Evolutionary conservation across 2,797 vertebrate species (phyloP).

Genomic region (Amazonetta brasiliensis): DNA sequence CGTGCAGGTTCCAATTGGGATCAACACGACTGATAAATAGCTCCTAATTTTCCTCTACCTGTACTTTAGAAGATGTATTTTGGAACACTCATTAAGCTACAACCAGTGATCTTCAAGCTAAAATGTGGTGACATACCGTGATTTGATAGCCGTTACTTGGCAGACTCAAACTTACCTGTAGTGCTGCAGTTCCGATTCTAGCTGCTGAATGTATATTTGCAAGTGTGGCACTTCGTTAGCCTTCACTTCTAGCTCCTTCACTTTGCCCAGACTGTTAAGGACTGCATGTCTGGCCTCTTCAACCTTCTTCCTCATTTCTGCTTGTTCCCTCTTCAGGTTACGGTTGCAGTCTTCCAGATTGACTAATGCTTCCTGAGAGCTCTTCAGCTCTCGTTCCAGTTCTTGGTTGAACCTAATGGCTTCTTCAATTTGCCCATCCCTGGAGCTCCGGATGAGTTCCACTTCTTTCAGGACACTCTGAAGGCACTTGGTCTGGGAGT

Average conservation of each 20-base stretch:
- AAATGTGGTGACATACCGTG: background rate
- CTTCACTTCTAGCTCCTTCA: conserved; percentile 90
- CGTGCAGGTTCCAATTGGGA: background rate
- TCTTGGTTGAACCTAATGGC: conserved; percentile 83
- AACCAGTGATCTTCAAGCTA: background rate
- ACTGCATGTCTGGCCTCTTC: conserved; percentile 88
- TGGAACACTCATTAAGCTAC: background rate
- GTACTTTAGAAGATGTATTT: background rate
- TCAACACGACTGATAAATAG: background rate
- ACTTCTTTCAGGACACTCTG: conserved; percentile 84
- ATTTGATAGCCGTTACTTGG: background rate
- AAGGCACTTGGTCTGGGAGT: conserved; percentile 73
- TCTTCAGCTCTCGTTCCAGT: conserved; percentile 86
- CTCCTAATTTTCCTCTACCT: background rate
- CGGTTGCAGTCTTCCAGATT: conserved; percentile 86
- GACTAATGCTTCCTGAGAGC: conserved; percentile 80
- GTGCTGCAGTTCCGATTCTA: conserved; percentile 87
- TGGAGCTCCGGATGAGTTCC: conserved; percentile 82
- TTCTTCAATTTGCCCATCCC: conserved; percentile 85
- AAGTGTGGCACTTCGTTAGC: conserved; percentile 84
- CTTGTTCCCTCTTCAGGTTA: conserved; percentile 85
- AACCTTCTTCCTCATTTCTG: conserved; percentile 87
- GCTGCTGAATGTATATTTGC: conserved; percentile 82
- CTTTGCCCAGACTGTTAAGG: conserved; percentile 87
- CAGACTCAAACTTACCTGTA: conserved; percentile 83